These are phyloP conservation scores for Thalassaphorura encarpata DNA, from an alignment of 1,140 invertebrate genomes.

Conservation along the genomic window DNA sequence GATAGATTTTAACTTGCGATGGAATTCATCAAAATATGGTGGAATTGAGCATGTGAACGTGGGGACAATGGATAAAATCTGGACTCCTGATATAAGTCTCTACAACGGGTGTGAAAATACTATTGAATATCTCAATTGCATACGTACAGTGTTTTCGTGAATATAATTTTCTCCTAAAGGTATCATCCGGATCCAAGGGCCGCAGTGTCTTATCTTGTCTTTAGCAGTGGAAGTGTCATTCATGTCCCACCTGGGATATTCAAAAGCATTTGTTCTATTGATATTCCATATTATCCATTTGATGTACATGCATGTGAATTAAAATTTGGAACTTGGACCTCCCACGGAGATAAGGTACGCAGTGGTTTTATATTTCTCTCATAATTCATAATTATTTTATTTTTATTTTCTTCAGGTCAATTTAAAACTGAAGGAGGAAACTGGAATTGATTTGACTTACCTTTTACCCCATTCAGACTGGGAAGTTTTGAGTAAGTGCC, in stretches of 20 bases:
- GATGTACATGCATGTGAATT: background rate
- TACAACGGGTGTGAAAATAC: background rate
- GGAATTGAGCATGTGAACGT: background rate
- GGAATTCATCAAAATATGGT: background rate
- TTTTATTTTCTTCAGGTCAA: background rate
- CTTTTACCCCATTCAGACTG: background rate
- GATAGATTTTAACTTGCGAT: background rate
- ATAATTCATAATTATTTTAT: background rate
- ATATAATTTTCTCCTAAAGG: background rate
- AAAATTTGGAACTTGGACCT: background rate
- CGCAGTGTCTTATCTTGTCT: background rate
- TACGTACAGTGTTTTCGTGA: background rate
- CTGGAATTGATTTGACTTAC: background rate
- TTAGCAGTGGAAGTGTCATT: background rate
- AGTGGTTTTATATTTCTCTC: background rate
- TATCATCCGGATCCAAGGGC: background rate
- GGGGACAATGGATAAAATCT: background rate
- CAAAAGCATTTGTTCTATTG: background rate
- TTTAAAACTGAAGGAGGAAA: background rate
- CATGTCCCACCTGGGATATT: background rate
- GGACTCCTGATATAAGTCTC: background rate
- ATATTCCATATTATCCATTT: background rate
- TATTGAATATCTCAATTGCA: background rate
- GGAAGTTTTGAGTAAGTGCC: background rate
- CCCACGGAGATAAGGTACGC: no score